These are phyloP conservation scores for Apodemus speciosus DNA, from an alignment of 2,113 vertebrate genomes.

Conservation along the genomic window DNA sequence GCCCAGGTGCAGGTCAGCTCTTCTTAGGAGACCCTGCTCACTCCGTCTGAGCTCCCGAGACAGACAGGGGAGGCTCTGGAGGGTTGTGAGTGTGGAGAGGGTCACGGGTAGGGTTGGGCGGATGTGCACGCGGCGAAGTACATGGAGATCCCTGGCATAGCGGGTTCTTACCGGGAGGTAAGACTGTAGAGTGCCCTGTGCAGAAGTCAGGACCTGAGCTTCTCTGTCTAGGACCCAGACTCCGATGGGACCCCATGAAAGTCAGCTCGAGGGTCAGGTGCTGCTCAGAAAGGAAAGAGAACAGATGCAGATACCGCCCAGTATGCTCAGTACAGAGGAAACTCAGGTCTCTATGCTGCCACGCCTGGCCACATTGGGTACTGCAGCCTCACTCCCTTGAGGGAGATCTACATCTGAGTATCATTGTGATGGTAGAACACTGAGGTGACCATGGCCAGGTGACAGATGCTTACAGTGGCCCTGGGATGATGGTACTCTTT, in stretches of 20 bases:
- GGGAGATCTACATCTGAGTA: no score
- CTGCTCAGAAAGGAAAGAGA: not conserved
- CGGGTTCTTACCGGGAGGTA: not conserved
- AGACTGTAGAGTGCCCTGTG: not conserved
- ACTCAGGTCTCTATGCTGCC: not conserved
- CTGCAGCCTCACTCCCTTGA: not conserved
- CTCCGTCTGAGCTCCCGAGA: no score
- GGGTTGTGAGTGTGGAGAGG: not conserved
- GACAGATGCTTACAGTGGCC: not conserved
- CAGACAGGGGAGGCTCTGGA: not conserved
- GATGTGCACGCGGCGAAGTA: no score
- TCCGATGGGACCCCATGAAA: not conserved
- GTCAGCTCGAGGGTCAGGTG: not conserved
- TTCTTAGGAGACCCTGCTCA: not conserved
- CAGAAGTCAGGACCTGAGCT: no score
- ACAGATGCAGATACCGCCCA: no score
- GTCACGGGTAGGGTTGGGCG: fast-evolving
- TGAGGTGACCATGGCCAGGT: not conserved
- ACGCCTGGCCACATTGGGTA: not conserved
- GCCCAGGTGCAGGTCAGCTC: not conserved
- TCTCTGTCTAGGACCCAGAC: not conserved
- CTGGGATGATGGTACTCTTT: not conserved
- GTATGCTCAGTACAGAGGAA: no score
- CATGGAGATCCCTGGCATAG: not conserved
- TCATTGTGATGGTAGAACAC: not conserved